Conservation (phyloP, 1,140 invertebrate genomes). For the Drosophila lini region DNA sequence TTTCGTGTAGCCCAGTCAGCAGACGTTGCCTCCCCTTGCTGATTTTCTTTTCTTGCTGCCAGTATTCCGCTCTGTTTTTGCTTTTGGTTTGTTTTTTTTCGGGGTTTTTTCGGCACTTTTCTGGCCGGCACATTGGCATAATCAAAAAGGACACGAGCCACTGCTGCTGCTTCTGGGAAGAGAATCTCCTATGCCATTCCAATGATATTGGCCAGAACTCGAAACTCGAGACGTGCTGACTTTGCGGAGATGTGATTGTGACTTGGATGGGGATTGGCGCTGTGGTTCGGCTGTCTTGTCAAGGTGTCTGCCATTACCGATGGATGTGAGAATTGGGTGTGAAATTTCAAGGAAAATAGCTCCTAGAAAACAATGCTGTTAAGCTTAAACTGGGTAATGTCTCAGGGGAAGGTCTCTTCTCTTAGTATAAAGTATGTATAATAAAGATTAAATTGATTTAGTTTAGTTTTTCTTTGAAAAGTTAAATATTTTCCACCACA, state of each 20-base stretch:
- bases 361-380: neutral
- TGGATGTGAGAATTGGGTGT: slow-evolving; percentile 8
- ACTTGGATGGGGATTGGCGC: slow-evolving; percentile 20
- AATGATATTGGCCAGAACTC: slow-evolving; percentile 65
- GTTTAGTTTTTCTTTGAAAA: neutral
- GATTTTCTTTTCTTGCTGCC: slow-evolving; percentile 22
- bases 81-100: slow-evolving; percentile 38
- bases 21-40: slow-evolving; percentile 25
- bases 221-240: slow-evolving; percentile 53
- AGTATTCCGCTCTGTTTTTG: slow-evolving; percentile 17
- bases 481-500: neutral
- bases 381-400: neutral
- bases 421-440: neutral
- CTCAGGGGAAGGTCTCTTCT: neutral
- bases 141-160: slow-evolving; percentile 74
- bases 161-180: neutral
- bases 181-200: slow-evolving; percentile 19
- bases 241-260: slow-evolving; percentile 46
- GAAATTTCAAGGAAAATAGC: neutral
- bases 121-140: slow-evolving; percentile 60
- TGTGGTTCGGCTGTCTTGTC: slow-evolving; percentile 39
- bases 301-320: slow-evolving; percentile 45
- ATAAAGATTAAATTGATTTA: neutral
- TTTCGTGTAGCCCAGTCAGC: slow-evolving; percentile 64
- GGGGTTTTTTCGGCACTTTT: slow-evolving; percentile 15